These are phyloP conservation scores for Anthonomus grandis DNA, from an alignment of 1,140 invertebrate genomes.

Conservation along the genomic window DNA sequence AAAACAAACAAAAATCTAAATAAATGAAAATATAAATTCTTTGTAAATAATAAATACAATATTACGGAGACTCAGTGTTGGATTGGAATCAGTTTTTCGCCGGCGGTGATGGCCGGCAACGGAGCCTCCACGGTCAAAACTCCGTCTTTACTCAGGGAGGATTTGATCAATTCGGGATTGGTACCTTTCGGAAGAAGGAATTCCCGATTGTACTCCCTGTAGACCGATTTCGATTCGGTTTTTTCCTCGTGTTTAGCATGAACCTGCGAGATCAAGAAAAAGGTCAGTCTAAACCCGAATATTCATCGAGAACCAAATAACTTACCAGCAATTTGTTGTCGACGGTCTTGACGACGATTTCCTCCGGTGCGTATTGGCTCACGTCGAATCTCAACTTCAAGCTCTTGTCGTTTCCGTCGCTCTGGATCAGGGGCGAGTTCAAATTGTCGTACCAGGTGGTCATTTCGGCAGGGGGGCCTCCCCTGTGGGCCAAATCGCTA, in stretches of 20 bases:
- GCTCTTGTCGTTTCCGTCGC: constrained; percentile 85
- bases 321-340: constrained; percentile 93
- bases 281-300: constrained; percentile 3
- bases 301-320: too few species aligned
- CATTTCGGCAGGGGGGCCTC: constrained; percentile 47
- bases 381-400: constrained; percentile 91
- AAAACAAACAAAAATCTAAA: too few species aligned
- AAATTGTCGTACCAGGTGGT: constrained; percentile 72
- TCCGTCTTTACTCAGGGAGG: constrained; percentile 86
- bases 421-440: constrained; percentile 87
- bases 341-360: constrained; percentile 95
- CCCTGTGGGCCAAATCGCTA: constrained; percentile 54
- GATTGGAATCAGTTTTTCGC: constrained; percentile 77
- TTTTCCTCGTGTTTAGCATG: constrained; percentile 96
- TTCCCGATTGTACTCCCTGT: constrained; percentile 94
- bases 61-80: constrained; percentile 61
- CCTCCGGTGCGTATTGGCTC: constrained; percentile 89
- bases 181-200: constrained; percentile 91
- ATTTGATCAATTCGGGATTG: constrained; percentile 88
- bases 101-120: constrained; percentile 67
- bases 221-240: constrained; percentile 88
- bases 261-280: constrained; percentile 63
- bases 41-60: constrained; percentile 1
- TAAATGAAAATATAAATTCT: not conserved
- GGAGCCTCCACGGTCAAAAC: constrained; percentile 93